Percentiles rank a stretch among this genome's conserved stretches.
Evolutionary conservation across 2,888 invertebrate species (phyloP).

Genomic region (Rotaria macrura): DNA sequence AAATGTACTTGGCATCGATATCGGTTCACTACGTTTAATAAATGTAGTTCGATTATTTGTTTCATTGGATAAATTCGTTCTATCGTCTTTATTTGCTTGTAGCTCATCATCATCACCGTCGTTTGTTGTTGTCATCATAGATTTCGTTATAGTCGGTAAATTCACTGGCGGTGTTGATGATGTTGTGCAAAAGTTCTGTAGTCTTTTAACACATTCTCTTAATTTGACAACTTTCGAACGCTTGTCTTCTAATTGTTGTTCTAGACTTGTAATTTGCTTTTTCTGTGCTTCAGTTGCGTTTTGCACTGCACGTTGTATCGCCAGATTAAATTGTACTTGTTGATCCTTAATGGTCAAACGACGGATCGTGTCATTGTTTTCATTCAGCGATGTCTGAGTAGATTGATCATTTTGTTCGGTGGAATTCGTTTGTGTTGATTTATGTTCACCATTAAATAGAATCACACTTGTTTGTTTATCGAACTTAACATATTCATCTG

Average conservation of each 20-base stretch:
- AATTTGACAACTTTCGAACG: background rate
- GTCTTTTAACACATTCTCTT: constrained; percentile 8
- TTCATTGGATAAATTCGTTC: background rate
- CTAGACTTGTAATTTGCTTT: background rate
- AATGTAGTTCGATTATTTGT: background rate
- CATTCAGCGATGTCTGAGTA: background rate
- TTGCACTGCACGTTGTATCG: constrained; percentile 15
- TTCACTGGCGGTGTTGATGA: background rate
- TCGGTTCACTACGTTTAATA: background rate
- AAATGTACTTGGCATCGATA: constrained; percentile 1
- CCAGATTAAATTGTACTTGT: constrained; percentile 17
- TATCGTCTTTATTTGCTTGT: background rate
- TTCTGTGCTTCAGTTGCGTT: background rate
- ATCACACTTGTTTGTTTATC: constrained; percentile 13
- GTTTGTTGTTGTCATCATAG: background rate
- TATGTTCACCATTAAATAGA: background rate
- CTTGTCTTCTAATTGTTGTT: constrained; percentile 1
- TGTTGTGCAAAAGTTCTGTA: background rate
- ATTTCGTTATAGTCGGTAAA: background rate
- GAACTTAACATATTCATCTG: background rate
- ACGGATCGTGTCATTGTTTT: background rate
- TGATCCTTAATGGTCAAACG: background rate
- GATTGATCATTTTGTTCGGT: background rate
- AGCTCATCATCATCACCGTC: background rate
- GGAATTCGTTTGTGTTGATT: background rate